phyloP scores from a whole-genome alignment of 2,888 invertebrate genomes.

The Netelia inedita region DNA sequence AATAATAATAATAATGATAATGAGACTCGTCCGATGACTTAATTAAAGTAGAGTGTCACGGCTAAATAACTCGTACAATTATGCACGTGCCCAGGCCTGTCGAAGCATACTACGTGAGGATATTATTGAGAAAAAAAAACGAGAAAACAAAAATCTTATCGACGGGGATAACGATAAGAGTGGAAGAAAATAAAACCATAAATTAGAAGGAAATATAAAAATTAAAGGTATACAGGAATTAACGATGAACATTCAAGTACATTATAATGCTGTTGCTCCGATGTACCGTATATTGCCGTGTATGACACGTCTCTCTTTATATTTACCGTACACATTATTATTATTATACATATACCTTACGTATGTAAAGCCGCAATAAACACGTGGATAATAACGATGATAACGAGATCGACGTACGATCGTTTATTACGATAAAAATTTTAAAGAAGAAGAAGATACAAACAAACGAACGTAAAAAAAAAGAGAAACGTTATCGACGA shows the following conservation, averaged over 20 bases:
- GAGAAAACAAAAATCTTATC: slow-evolving; percentile 24
- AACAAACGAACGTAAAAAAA: slow-evolving; percentile 8
- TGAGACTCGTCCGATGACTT: slow-evolving; percentile 61
- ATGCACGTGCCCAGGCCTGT: slow-evolving; percentile 46
- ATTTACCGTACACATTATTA: slow-evolving; percentile 67
- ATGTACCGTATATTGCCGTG: slow-evolving; percentile 79
- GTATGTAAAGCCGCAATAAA: slow-evolving; percentile 63
- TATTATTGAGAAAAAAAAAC: slow-evolving; percentile 20
- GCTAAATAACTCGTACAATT: slow-evolving; percentile 54
- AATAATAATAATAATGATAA: slow-evolving; percentile 47
- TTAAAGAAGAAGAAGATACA: slow-evolving; percentile 8
- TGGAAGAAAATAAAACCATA: slow-evolving; percentile 27
- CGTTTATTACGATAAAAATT: slow-evolving; percentile 41
- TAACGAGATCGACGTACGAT: slow-evolving; percentile 35
- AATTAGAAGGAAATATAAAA: slow-evolving; percentile 27
- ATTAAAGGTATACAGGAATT: background rate
- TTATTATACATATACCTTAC: slow-evolving; percentile 48
- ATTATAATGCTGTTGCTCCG: slow-evolving; percentile 77
- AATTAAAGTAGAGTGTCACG: slow-evolving; percentile 49
- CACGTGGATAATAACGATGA: slow-evolving; percentile 46
- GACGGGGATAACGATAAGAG: slow-evolving; percentile 23
- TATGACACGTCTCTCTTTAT: slow-evolving; percentile 74
- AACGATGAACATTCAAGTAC: slow-evolving; percentile 23
- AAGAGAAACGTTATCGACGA: slow-evolving; percentile 39
- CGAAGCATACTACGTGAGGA: slow-evolving; percentile 41